A percentile compares a stretch with the other conserved stretches of the same genome.
These are phyloP conservation scores for Apogon hyalosoma DNA, from an alignment of 2,797 vertebrate genomes.

Conservation along the genomic window DNA sequence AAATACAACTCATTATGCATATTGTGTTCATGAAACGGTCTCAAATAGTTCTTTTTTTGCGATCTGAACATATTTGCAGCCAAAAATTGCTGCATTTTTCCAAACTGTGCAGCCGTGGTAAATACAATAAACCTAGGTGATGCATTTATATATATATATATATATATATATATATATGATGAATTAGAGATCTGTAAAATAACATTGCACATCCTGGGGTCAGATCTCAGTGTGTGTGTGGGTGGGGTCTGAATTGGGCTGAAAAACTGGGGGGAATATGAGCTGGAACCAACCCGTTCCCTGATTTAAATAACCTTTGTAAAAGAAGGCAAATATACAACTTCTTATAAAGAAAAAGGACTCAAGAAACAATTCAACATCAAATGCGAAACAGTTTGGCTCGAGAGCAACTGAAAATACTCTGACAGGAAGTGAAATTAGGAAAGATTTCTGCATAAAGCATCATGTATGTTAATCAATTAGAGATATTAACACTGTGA, in stretches of 20 bases:
- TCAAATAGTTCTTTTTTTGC: neutral
- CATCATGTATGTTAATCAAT: slow-evolving; percentile 30
- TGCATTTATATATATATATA: slow-evolving; percentile 20
- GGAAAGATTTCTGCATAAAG: slow-evolving; percentile 41
- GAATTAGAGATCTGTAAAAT: slow-evolving; percentile 66
- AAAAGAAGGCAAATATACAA: slow-evolving; percentile 81
- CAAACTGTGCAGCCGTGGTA: slow-evolving; percentile 35
- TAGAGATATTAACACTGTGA: slow-evolving; percentile 4
- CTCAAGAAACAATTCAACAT: slow-evolving; percentile 66
- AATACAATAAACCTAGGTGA: slow-evolving; percentile 2
- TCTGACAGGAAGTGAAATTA: slow-evolving; percentile 32
- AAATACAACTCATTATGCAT: neutral
- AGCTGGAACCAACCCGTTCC: slow-evolving; percentile 81
- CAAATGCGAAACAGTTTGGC: slow-evolving; percentile 53
- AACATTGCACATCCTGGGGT: slow-evolving; percentile 66
- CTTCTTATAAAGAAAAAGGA: slow-evolving; percentile 85
- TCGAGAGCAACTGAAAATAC: slow-evolving; percentile 13
- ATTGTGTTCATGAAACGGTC: neutral
- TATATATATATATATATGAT: slow-evolving; percentile 27
- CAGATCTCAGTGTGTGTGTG: slow-evolving; percentile 51
- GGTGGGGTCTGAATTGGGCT: slow-evolving; percentile 64
- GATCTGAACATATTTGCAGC: neutral
- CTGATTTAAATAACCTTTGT: slow-evolving; percentile 83
- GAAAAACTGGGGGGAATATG: slow-evolving; percentile 62
- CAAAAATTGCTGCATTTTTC: neutral